Conservation (phyloP, 1,140 invertebrate species). For the Anastrepha obliqua region DNA sequence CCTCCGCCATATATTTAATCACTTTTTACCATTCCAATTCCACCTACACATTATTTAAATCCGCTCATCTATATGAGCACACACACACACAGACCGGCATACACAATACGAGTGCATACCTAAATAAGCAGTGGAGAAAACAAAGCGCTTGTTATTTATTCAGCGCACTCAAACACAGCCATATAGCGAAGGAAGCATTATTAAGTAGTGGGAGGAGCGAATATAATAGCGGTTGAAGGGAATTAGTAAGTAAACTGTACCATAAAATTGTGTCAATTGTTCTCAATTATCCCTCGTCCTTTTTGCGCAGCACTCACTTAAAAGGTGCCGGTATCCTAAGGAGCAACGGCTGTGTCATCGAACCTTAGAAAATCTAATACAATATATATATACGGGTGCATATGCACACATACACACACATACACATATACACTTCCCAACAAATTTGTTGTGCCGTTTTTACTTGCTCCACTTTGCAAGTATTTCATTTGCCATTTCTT, state of each 20-base stretch:
- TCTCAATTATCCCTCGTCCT: neutral
- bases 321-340: neutral
- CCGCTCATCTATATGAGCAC: neutral
- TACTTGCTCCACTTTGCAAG: neutral
- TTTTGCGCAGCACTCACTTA: neutral
- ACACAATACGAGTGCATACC: too few species aligned
- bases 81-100: neutral
- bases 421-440: neutral
- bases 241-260: neutral
- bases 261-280: constrained; percentile 41
- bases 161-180: neutral
- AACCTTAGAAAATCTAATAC: neutral
- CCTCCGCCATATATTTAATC: neutral
- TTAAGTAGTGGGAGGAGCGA: neutral
- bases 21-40: neutral
- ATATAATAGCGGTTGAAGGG: neutral
- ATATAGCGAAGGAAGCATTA: neutral
- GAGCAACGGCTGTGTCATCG: neutral
- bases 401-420: neutral
- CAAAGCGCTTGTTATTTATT: constrained; percentile 29
- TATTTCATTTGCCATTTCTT: neutral
- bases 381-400: too few species aligned
- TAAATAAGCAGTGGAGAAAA: neutral
- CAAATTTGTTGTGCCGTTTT: neutral
- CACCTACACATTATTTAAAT: neutral